phyloP scores from a whole-genome alignment of 2,797 vertebrate species.

The Mus caroli region DNA sequence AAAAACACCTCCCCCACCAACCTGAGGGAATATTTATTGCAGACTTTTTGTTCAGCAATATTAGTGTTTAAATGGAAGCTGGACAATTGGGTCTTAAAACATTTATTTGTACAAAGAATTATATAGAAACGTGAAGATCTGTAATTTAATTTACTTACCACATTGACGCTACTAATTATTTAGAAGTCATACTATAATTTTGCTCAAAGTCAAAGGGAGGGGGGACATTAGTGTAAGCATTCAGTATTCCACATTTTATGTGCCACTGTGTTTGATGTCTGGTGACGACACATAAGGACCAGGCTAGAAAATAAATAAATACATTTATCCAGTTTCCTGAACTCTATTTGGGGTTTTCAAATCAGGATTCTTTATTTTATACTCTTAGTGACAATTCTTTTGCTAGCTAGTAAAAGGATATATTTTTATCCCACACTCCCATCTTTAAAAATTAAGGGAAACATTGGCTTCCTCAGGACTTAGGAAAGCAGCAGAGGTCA shows the following conservation, averaged over 20 bases:
- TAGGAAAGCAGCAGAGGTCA: neutral
- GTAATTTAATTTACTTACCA: slow-evolving; percentile 88
- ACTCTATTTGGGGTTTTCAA: slow-evolving; percentile 61
- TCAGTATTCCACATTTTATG: neutral
- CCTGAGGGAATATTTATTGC: slow-evolving; percentile 85
- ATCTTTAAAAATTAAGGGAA: slow-evolving; percentile 31
- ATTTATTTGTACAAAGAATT: slow-evolving; percentile 87
- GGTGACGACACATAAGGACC: slow-evolving; percentile 8
- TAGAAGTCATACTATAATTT: slow-evolving; percentile 71
- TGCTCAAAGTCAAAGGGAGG: neutral
- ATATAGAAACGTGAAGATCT: slow-evolving; percentile 87
- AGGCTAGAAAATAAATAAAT: slow-evolving; percentile 74
- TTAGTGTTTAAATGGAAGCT: slow-evolving; percentile 71
- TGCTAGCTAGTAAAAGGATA: neutral
- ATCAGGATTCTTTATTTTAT: slow-evolving; percentile 42
- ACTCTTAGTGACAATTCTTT: slow-evolving; percentile 6
- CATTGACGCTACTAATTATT: slow-evolving; percentile 86
- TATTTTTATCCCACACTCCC: slow-evolving; percentile 15
- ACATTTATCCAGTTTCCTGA: slow-evolving; percentile 61
- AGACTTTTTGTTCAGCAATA: slow-evolving; percentile 76
- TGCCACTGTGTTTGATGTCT: slow-evolving; percentile 26
- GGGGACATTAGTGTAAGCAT: neutral
- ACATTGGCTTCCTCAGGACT: neutral
- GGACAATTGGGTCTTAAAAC: slow-evolving; percentile 72
- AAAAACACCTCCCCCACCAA: neutral